Percentiles rank a stretch among this genome's conserved stretches.
Conservation (phyloP, 1,140 invertebrate genomes). For the Pseudoatta argentina region DNA sequence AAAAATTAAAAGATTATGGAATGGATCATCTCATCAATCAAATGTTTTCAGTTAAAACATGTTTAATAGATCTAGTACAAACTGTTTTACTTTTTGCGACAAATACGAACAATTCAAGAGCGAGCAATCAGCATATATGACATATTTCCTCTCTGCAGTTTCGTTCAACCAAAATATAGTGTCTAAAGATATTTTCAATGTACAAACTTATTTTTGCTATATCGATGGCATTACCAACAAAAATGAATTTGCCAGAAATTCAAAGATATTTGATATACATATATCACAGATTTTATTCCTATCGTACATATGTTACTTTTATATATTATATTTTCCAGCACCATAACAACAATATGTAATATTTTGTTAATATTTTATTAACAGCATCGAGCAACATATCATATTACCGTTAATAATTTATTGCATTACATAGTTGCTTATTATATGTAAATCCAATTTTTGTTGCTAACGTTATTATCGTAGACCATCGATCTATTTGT, state of each 20-base stretch:
- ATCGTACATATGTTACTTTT: slow-evolving; percentile 12
- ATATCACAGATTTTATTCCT: slow-evolving; percentile 33
- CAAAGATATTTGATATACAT: slow-evolving; percentile 25
- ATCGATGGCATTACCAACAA: slow-evolving; percentile 30
- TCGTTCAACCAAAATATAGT: neutral
- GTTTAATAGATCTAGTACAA: neutral
- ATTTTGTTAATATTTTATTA: slow-evolving; percentile 36
- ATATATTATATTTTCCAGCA: slow-evolving; percentile 23
- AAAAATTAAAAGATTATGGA: neutral
- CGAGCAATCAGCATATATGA: neutral
- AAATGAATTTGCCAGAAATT: slow-evolving; percentile 2
- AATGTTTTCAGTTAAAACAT: neutral
- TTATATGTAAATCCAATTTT: slow-evolving; percentile 36
- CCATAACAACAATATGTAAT: slow-evolving; percentile 17
- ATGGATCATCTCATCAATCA: neutral
- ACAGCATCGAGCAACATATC: neutral
- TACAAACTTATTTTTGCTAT: slow-evolving; percentile 16
- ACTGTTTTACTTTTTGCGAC: neutral
- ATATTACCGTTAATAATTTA: slow-evolving; percentile 16
- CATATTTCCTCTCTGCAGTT: neutral
- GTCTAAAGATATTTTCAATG: neutral
- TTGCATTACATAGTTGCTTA: slow-evolving; percentile 19
- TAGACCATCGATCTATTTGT: neutral
- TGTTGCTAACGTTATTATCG: slow-evolving; percentile 27
- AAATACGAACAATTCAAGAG: slow-evolving; percentile 11